A percentile compares a stretch with the other conserved stretches of the same genome.
These are phyloP conservation scores for Oxyteleia sp. DNA, from an alignment of 2,888 invertebrate species.

Conservation along the genomic window DNA sequence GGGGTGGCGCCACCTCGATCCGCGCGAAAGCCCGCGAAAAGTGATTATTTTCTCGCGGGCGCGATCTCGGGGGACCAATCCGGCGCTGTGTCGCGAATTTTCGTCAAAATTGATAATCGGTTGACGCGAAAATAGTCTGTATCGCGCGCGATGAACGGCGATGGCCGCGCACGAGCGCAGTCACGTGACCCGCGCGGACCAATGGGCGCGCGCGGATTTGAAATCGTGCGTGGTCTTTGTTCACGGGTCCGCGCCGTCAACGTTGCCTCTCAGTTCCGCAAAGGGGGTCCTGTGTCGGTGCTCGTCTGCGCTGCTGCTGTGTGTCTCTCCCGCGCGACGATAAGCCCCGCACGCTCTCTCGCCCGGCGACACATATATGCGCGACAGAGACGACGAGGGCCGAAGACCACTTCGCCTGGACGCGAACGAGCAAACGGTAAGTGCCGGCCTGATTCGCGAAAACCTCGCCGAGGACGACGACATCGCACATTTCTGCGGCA, in stretches of 20 bases:
- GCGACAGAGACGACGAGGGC: slow-evolving; percentile 38
- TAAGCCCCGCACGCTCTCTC: no score
- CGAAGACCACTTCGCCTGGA: no score
- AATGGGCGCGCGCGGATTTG: slow-evolving; percentile 87
- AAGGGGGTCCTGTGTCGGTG: slow-evolving; percentile 87
- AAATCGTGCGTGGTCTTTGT: slow-evolving; percentile 88
- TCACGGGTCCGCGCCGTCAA: slow-evolving; percentile 85
- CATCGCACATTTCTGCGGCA: no score
- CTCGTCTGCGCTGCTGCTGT: slow-evolving; percentile 80
- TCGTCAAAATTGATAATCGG: no score
- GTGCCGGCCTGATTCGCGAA: no score
- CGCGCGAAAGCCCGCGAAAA: neutral
- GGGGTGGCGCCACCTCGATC: slow-evolving; percentile 2
- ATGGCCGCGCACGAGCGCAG: slow-evolving; percentile 85
- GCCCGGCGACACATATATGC: slow-evolving; percentile 53
- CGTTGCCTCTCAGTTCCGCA: slow-evolving; percentile 86
- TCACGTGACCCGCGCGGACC: slow-evolving; percentile 88
- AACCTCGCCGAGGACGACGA: no score
- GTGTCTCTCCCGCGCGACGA: slow-evolving; percentile 80
- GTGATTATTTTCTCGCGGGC: no score
- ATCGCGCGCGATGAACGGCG: no score
- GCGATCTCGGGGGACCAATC: no score
- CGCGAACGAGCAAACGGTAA: no score
- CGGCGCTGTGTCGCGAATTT: neutral
- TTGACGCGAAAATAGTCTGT: no score